These are phyloP conservation scores for Dascillus cervinus DNA, from an alignment of 2,888 invertebrate species.

Conservation along the genomic window DNA sequence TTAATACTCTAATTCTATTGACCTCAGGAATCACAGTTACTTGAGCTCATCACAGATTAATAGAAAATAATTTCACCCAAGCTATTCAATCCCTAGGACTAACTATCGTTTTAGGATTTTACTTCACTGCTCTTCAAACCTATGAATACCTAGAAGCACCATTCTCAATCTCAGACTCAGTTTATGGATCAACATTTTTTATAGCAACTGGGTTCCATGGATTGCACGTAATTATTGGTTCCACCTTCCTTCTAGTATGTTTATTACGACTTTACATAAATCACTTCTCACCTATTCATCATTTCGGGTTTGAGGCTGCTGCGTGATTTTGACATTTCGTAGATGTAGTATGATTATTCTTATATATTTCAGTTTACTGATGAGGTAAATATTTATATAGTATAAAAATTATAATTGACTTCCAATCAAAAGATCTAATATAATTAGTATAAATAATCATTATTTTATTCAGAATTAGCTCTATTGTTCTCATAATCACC, in stretches of 20 bases:
- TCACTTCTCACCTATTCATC: conserved; percentile 50
- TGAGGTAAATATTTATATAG: conserved; percentile 62
- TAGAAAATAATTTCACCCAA: conserved; percentile 46
- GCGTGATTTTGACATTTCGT: conserved; percentile 66
- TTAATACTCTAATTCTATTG: conserved; percentile 67
- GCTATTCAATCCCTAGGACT: conserved; percentile 43
- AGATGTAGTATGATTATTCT: conserved; percentile 53
- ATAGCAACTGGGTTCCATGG: conserved; percentile 71
- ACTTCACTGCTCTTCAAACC: conserved; percentile 59
- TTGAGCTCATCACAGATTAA: conserved; percentile 51
- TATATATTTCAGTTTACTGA: conserved; percentile 61
- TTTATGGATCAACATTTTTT: conserved; percentile 64
- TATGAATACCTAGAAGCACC: conserved; percentile 61
- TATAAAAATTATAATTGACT: conserved; percentile 63
- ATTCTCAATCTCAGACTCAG: conserved; percentile 52
- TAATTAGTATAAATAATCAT: conserved; percentile 54
- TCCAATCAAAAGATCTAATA: conserved; percentile 61
- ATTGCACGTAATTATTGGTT: conserved; percentile 60
- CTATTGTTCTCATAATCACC: conserved; percentile 41
- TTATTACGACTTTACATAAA: conserved; percentile 43
- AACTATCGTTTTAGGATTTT: conserved; percentile 53
- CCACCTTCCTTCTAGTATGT: conserved; percentile 47
- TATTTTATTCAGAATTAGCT: conserved; percentile 31
- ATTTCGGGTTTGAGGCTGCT: conserved; percentile 59
- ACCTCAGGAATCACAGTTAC: conserved; percentile 64